phyloP scores from a whole-genome alignment of 2,113 vertebrate genomes.

The Daphoenositta chrysoptera region DNA sequence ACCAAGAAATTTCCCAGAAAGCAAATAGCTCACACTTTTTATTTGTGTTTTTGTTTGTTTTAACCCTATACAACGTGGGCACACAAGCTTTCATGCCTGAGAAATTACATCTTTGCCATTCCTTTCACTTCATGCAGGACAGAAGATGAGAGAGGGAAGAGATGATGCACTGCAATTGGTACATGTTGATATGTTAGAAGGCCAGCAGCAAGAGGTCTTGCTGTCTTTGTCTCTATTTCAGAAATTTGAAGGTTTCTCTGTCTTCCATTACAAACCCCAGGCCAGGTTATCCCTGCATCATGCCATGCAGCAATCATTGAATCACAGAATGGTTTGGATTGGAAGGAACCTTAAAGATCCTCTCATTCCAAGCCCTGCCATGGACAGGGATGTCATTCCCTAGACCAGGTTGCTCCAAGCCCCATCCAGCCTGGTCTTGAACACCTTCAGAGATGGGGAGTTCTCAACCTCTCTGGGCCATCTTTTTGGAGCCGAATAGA shows the following conservation, averaged over 20 bases:
- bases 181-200: background rate
- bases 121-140: background rate
- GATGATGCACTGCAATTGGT: background rate
- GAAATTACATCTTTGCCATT: background rate
- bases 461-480: background rate
- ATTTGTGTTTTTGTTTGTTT: background rate
- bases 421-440: background rate
- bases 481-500: background rate
- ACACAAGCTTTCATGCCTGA: background rate
- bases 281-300: background rate
- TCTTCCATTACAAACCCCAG: rapidly evolving
- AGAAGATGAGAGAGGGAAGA: background rate
- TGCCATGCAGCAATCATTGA: rapidly evolving
- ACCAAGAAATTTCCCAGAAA: background rate
- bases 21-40: background rate
- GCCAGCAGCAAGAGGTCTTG: background rate
- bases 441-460: background rate
- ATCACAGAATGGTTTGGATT: background rate
- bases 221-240: background rate
- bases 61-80: background rate
- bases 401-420: background rate
- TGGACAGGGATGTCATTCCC: background rate
- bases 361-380: background rate
- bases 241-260: background rate
- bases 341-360: background rate